Percentiles rank a stretch among this genome's conserved stretches.
phyloP scores from a whole-genome alignment of 53 echinoderm and acorn worm species.

The Antedon mediterranea region DNA sequence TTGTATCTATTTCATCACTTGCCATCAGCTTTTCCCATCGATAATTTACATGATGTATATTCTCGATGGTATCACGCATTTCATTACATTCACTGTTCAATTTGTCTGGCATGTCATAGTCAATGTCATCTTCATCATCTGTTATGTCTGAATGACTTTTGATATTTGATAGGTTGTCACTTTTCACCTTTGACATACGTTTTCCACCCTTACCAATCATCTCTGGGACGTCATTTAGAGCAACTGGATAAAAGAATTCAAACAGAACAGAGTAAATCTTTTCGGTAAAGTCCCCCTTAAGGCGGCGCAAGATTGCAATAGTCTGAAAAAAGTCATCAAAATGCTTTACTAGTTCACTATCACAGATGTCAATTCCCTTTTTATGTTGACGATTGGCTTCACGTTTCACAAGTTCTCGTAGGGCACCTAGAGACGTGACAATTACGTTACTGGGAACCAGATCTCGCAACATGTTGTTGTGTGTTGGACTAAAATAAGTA shows the following conservation, averaged over 20 bases:
- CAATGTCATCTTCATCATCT: not conserved
- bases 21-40: constrained; percentile 51
- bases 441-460: constrained; percentile 36
- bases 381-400: constrained; percentile 11
- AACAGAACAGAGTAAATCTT: constrained; percentile 61
- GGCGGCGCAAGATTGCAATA: constrained; percentile 28
- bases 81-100: constrained; percentile 41
- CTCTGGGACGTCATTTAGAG: constrained; percentile 34
- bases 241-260: constrained; percentile 68
- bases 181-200: not conserved
- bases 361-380: constrained; percentile 3
- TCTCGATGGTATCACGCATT: constrained; percentile 37
- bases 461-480: constrained; percentile 32
- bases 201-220: constrained; percentile 4
- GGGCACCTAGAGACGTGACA: constrained; percentile 31
- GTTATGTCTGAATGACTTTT: not conserved
- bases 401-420: constrained; percentile 31
- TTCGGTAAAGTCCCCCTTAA: constrained; percentile 45
- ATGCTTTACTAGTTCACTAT: not conserved
- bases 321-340: constrained; percentile 46
- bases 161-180: not conserved
- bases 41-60: constrained; percentile 38
- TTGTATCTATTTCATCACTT: constrained; percentile 40
- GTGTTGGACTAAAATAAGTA: constrained; percentile 30
- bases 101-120: not conserved